Evolutionary conservation across 2,797 vertebrate genomes (phyloP), one percentile per base, ranked within the genome.

Genomic region (Orientallactaga sibirica): DNA sequence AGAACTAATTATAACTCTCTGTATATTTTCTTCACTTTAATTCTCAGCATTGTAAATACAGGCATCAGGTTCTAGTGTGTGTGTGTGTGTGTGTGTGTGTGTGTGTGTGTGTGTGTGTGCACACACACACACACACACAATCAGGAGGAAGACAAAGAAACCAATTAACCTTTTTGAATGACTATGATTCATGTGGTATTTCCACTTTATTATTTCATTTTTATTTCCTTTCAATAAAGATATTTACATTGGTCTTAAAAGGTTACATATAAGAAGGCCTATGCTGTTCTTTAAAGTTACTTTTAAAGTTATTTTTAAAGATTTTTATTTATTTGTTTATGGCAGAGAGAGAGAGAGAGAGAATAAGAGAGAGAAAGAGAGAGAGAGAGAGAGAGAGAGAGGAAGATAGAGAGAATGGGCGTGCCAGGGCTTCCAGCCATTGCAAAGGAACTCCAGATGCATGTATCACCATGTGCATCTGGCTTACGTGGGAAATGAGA

Each of bases 1-100:
- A 74, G 64, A 89, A 11, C 6, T 85, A 88, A 82, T 92, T 95
- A 15, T 12, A 91, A 91, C 85, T 78, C 29, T 67, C 18, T 41
- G 4, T 70, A 15, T 15, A 29, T 82, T 93, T 88, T 84, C 18
- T 92, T 86, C 86, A 78, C 8, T 71, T 79, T 74, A 55, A 8
- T 74, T 84, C 20, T 68, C 78, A 78, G 68, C 41, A 2, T 83
- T 66, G 29, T 71, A 76, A 16, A 70, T 80, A 80, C 64, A 37
- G 64, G 71, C 37, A 68, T 2, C 88, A 33, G 68, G 22, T 55
- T 66, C 12, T 27, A 87, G 2, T 66, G 2, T 41, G 33, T 37
- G 33, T 37, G 33, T 37, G 2, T 37, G 33, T 37, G 33, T 37
- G 33, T 37, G 33, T 37, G 33, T 37, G 33, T 37, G 33, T 37